These are phyloP conservation scores for Neopipo cinnamomea DNA, from an alignment of 2,113 vertebrate species.

Conservation along the genomic window DNA sequence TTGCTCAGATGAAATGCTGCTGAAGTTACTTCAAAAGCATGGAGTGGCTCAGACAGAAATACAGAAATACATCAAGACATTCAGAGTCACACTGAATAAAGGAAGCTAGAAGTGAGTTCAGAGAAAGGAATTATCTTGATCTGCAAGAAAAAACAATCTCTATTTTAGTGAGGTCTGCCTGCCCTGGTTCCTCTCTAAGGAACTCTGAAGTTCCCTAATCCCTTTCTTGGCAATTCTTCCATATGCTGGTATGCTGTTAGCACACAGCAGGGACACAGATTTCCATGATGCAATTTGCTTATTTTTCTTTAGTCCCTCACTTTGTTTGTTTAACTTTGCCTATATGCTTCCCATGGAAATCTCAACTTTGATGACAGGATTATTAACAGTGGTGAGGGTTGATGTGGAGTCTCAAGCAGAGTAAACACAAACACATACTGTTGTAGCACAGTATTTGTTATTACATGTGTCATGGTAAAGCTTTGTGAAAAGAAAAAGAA, in stretches of 20 bases:
- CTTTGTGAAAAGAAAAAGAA: slow-evolving; percentile 14
- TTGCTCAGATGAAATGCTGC: neutral
- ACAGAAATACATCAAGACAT: neutral
- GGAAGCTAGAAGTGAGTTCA: neutral
- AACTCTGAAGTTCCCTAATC: slow-evolving; percentile 4
- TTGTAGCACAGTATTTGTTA: slow-evolving; percentile 8
- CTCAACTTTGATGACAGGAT: slow-evolving; percentile 49
- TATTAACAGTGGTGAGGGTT: slow-evolving; percentile 42
- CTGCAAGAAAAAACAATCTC: neutral
- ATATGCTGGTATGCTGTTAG: slow-evolving; percentile 29
- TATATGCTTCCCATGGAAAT: slow-evolving; percentile 64
- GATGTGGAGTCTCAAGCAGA: slow-evolving; percentile 38
- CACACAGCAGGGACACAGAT: slow-evolving; percentile 29
- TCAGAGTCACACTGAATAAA: neutral
- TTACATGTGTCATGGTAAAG: slow-evolving; percentile 40
- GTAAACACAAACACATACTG: slow-evolving; percentile 57
- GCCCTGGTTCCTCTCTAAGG: neutral
- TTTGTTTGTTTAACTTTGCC: slow-evolving; percentile 55
- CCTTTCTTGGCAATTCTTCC: slow-evolving; percentile 51
- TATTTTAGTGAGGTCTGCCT: neutral
- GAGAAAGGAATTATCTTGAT: neutral
- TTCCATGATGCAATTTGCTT: slow-evolving; percentile 67
- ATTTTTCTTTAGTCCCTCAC: slow-evolving; percentile 44
- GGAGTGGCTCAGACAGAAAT: neutral
- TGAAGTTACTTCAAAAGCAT: neutral